Base-by-base conservation (phyloP, 2,797 vertebrate genomes). In the Antennarius maculatus region DNA sequence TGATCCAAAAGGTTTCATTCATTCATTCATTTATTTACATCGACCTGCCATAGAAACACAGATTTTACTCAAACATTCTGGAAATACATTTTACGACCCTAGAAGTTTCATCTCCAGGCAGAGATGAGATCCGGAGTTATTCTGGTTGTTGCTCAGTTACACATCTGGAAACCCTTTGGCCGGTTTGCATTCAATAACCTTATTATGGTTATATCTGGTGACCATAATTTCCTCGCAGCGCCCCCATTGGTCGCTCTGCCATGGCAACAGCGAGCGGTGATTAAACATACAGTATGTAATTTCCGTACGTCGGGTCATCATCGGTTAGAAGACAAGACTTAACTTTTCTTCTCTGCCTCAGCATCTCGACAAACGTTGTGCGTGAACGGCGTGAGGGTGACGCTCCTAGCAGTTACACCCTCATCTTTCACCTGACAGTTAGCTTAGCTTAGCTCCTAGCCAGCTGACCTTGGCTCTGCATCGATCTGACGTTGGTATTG, bases 401-500 rank as follows among this genome's bases (percentile, higher is more conserved):
- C 11, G 6, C 46, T 43, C 17, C 7, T 34, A 59, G 34, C 6
- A 14, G 6, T 47, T 51, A 23, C 23, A 23, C 23, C 23, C 2
- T 23, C 23, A 23, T 23, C 23, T 23, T 2, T 23, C 23, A 23
- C 23, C 2, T 23, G 23, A 23, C 23, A 23, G 23, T 23, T 23
- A 11, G 54, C 42, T 74, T 53, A 70, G 56, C 69, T 74, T 66
- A 66, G 70, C 57, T 18, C 61, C 60, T 54, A 63, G 61, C 57
- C 61, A 61, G 61, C 71, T 71, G 80, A 85, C 84, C 80, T 82
- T 58, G 58, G 66, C 67, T 55, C 52, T 66, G n/a, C 69, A 85
- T 90, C 6, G 69, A 90, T 89, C 43, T 80, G 64, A 71, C 71
- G 54, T 84, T 49, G 53, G 37, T 76, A 82, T 86, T 74, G 73